These are phyloP conservation scores for Aphelocoma californica DNA, from an alignment of 2,797 vertebrate species.

Conservation along the genomic window DNA sequence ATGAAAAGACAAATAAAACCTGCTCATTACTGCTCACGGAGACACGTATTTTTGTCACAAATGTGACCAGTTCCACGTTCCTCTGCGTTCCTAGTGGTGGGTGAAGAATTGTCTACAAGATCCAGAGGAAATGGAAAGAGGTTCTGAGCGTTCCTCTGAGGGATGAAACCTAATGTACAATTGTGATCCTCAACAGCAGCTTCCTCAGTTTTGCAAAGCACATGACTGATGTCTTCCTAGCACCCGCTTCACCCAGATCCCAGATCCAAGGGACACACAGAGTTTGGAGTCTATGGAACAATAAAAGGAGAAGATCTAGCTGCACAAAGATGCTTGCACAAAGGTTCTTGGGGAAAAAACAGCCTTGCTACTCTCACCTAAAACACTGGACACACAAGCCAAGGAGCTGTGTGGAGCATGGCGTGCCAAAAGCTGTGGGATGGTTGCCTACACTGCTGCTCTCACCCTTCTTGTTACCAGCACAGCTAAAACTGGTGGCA, in stretches of 20 bases:
- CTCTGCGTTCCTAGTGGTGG: fast-evolving
- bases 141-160: neutral
- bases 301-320: neutral
- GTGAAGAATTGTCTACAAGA: neutral
- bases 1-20: neutral
- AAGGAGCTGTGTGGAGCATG: fast-evolving
- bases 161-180: neutral
- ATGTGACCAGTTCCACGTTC: neutral
- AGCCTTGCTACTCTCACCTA: neutral
- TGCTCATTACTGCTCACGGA: neutral
- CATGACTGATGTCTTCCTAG: fast-evolving
- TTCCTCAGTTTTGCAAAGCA: neutral
- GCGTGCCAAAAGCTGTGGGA: neutral
- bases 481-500: neutral
- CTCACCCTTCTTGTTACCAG: neutral
- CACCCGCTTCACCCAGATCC: fast-evolving
- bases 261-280: neutral
- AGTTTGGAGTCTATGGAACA: neutral
- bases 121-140: neutral
- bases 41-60: neutral
- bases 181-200: neutral
- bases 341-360: neutral
- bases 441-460: neutral
- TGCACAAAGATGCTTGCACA: neutral
- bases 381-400: neutral